These are phyloP conservation scores for Oceanites oceanicus DNA, from an alignment of 2,113 vertebrate genomes.

Conservation along the genomic window DNA sequence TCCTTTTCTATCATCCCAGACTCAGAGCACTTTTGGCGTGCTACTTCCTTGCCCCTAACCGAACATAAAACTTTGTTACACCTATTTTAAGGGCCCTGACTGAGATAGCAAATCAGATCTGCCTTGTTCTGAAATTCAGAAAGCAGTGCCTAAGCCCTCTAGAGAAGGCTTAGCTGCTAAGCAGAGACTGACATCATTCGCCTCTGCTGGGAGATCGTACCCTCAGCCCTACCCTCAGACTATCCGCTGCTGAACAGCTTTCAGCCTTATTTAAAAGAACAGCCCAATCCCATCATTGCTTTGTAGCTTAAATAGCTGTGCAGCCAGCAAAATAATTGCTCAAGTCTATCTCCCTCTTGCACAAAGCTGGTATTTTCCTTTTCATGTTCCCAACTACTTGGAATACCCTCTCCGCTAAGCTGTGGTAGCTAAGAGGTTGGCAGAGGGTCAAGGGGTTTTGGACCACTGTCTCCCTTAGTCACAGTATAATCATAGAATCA, in stretches of 20 bases:
- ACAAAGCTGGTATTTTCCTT: slow-evolving; percentile 23
- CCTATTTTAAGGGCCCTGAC: neutral
- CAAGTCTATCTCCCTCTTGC: neutral
- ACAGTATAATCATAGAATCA: no score
- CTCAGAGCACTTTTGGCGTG: neutral
- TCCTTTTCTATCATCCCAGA: neutral
- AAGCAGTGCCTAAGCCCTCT: neutral
- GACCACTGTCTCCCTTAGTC: neutral
- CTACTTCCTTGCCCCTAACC: neutral
- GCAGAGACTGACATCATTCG: neutral
- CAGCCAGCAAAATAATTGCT: neutral
- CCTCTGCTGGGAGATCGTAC: neutral
- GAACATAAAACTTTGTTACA: neutral
- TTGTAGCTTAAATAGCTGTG: neutral
- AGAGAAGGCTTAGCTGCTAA: neutral
- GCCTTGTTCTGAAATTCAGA: neutral
- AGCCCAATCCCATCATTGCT: neutral
- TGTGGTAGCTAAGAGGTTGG: neutral
- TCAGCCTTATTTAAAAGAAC: neutral
- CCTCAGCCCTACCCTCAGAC: neutral
- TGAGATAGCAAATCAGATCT: neutral
- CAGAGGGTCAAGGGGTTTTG: neutral
- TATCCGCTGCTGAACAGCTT: neutral
- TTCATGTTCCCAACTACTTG: neutral
- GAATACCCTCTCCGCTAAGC: neutral